Evolutionary conservation across 2,113 vertebrate species (phyloP), one percentile per base, ranked within the genome.

Genomic region (Halcyon senegalensis): DNA sequence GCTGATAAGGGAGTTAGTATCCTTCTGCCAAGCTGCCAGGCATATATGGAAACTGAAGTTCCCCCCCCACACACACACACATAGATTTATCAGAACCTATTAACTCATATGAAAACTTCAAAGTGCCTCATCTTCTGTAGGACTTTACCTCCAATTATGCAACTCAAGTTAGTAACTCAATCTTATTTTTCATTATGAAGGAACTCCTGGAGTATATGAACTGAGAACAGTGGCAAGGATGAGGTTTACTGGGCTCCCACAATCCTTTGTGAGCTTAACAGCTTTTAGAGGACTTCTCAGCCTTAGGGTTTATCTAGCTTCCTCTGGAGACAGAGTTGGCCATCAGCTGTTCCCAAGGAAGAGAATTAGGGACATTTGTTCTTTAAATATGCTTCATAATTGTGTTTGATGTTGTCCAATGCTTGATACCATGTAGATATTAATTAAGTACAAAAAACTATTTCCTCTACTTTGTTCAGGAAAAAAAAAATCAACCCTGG

Each of bases 311-410:
- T 89, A 46, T 60, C 30, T 64, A n/a, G 68, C 33, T 85, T 87
- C n/a, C 79, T 80, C 63, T 87, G 35, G 77, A 92, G 81, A 72
- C 4, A 1, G 27, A 87, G 33, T 19, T 91, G 59, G 60, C 33
- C 53, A 55, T 50, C 31, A 87, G 60, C 8, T 33, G 41, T 30
- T 83, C 41, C 28, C 68, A 77, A 90, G 70, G 31, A 93, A 13
- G 11, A 94, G 44, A 85, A 93, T 84, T 63, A 93, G 53, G 27
- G 43, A 74, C 76, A 84, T 79, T 76, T 94, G 28, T 66, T 88
- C 69, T 90, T 88, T 85, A 91, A 94, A 80, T 77, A 69, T 62
- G 17, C 8, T 87, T 89, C 35, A 53, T 56, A 90, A 87, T 86
- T 92, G 30, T 70, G 21, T 81, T 92, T 86, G 58, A 72, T 81